These are phyloP conservation scores for Carcina quercana DNA, from an alignment of 2,888 invertebrate species.

Conservation along the genomic window DNA sequence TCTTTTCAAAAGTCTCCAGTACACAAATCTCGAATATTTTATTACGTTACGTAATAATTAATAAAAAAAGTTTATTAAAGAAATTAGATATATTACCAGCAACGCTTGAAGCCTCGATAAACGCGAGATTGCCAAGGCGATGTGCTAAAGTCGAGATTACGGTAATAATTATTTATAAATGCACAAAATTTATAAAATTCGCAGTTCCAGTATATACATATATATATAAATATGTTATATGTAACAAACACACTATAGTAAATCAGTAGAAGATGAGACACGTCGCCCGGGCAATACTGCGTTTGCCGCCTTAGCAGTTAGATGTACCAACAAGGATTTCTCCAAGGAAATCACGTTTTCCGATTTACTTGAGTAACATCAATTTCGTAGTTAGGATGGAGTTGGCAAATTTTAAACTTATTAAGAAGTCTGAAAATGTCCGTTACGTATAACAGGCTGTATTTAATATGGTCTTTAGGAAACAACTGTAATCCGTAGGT, in stretches of 20 bases:
- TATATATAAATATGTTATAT: slow-evolving; percentile 8
- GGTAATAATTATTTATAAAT: too few relatives aligned
- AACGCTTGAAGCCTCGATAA: too few relatives aligned
- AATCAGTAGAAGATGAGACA: too few relatives aligned
- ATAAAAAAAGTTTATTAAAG: too few relatives aligned
- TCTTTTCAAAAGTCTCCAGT: neutral
- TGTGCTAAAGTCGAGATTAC: too few relatives aligned
- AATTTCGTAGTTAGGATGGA: slow-evolving; percentile 62
- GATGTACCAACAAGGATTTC: slow-evolving; percentile 48
- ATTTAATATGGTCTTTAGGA: slow-evolving; percentile 58
- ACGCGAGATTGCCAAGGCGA: too few relatives aligned
- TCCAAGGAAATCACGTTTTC: slow-evolving; percentile 54
- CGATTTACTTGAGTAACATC: slow-evolving; percentile 58
- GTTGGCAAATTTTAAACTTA: slow-evolving; percentile 56
- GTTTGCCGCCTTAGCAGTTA: slow-evolving; percentile 44
- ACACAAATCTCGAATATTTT: neutral
- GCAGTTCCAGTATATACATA: neutral
- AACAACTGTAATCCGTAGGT: slow-evolving; percentile 55
- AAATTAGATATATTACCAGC: too few relatives aligned
- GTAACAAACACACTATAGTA: slow-evolving; percentile 15
- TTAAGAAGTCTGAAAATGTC: slow-evolving; percentile 60
- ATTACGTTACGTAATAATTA: too few relatives aligned
- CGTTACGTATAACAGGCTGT: slow-evolving; percentile 47
- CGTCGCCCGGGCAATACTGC: too few relatives aligned
- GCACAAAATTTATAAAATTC: too few relatives aligned